phyloP scores from a whole-genome alignment of 2,113 vertebrate genomes.

The Boleophthalmus pectinirostris region DNA sequence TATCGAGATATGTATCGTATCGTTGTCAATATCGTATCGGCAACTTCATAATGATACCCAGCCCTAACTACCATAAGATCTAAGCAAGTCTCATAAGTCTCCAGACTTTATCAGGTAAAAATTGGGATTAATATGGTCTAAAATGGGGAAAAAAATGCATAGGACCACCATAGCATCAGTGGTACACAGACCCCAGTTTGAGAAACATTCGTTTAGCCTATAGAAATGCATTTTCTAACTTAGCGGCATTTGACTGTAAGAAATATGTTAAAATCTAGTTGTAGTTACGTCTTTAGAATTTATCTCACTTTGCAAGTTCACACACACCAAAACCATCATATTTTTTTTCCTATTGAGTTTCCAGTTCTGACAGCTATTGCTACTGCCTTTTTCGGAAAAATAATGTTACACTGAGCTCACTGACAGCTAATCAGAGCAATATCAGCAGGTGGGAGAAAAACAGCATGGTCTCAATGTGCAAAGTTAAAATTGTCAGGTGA shows the following conservation, averaged over 20 bases:
- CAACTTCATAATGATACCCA: no score
- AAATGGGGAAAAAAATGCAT: no score
- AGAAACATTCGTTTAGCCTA: neutral
- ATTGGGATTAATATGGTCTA: no score
- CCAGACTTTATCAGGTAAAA: no score
- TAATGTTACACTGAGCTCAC: neutral
- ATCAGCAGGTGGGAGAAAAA: conserved; percentile 11
- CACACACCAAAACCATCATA: neutral
- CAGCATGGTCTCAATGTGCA: neutral
- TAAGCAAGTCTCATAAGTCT: no score
- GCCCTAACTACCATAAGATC: no score
- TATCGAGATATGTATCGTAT: no score
- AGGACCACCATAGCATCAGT: no score
- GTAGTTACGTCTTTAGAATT: neutral
- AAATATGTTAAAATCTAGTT: neutral
- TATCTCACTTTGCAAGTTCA: neutral
- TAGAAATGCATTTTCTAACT: neutral
- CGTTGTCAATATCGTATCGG: no score
- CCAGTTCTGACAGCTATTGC: neutral
- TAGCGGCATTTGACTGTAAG: neutral
- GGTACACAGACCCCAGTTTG: no score
- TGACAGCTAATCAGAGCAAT: conserved; percentile 8
- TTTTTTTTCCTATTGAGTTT: neutral
- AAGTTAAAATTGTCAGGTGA: conserved; percentile 3
- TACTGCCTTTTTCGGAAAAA: neutral